A percentile compares a stretch with the other conserved stretches of the same genome.
These are phyloP conservation scores for Poecile montanus DNA, from an alignment of 2,797 vertebrate genomes.

Conservation along the genomic window DNA sequence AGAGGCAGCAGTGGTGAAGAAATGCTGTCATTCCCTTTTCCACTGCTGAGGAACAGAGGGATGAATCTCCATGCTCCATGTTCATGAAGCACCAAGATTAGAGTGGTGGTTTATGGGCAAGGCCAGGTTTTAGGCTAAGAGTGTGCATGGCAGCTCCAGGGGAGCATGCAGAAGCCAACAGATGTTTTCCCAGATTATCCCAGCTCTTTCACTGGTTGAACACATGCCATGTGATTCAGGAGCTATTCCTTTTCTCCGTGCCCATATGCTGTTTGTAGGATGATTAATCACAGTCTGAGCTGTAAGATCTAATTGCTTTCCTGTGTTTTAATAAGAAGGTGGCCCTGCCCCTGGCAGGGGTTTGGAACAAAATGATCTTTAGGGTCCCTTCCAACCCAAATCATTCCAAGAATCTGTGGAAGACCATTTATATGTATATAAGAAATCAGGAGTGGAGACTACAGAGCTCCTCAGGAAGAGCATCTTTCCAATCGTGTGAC, in stretches of 20 bases:
- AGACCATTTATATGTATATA: not conserved
- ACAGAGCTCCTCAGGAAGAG: not conserved
- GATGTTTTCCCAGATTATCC: not conserved
- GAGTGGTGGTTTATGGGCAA: not conserved
- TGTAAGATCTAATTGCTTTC: not conserved
- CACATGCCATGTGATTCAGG: not conserved
- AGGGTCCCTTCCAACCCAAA: not conserved
- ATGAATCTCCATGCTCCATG: not conserved
- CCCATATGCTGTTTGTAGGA: not conserved
- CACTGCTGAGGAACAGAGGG: not conserved
- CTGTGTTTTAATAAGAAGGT: not conserved
- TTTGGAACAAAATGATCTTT: not conserved
- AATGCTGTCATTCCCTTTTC: not conserved
- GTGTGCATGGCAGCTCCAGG: not conserved
- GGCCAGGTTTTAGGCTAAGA: not conserved
- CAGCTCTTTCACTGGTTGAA: not conserved
- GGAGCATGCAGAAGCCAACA: not conserved
- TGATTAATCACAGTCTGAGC: not conserved
- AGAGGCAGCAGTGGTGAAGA: not conserved
- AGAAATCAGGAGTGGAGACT: not conserved
- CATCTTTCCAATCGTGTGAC: not conserved
- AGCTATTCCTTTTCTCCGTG: not conserved
- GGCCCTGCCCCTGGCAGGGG: not conserved
- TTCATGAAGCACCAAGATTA: accelerated
- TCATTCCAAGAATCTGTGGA: not conserved